phyloP scores from a whole-genome alignment of 2,888 invertebrate genomes.

The Lasioglossum oenotherae region DNA sequence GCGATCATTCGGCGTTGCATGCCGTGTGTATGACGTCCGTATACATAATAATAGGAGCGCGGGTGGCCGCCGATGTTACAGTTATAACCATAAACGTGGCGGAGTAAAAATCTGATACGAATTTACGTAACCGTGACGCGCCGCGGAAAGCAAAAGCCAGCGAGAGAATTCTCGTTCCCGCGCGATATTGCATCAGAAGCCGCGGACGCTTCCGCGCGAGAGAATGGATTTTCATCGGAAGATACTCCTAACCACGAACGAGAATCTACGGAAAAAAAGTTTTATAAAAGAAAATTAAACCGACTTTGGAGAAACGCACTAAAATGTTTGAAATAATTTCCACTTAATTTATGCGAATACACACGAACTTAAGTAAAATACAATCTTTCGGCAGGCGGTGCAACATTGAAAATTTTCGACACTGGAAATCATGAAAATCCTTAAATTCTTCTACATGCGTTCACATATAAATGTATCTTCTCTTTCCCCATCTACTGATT shows the following conservation, averaged over 20 bases:
- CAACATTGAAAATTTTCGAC: too few species aligned
- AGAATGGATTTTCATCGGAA: not conserved
- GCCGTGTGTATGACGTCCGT: not conserved
- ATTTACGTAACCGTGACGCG: not conserved
- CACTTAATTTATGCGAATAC: too few species aligned
- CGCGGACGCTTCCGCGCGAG: not conserved
- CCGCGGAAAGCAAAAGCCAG: not conserved
- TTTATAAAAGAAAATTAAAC: too few species aligned
- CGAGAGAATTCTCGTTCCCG: not conserved
- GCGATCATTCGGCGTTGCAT: slow-evolving; percentile 29
- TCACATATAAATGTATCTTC: too few species aligned
- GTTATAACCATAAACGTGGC: slow-evolving; percentile 24
- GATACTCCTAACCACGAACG: not conserved
- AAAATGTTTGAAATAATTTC: too few species aligned
- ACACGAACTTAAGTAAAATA: too few species aligned
- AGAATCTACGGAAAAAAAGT: not conserved
- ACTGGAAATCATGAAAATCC: too few species aligned
- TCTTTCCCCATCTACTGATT: too few species aligned
- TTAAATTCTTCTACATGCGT: too few species aligned
- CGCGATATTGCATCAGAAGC: not conserved
- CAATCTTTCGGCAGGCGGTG: too few species aligned
- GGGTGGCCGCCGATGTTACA: slow-evolving; percentile 30
- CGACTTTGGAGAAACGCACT: too few species aligned
- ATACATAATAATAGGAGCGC: slow-evolving; percentile 31
- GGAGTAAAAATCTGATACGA: slow-evolving; percentile 36